These are phyloP conservation scores for Tribolium madens DNA, from an alignment of 1,140 invertebrate genomes.

Conservation along the genomic window DNA sequence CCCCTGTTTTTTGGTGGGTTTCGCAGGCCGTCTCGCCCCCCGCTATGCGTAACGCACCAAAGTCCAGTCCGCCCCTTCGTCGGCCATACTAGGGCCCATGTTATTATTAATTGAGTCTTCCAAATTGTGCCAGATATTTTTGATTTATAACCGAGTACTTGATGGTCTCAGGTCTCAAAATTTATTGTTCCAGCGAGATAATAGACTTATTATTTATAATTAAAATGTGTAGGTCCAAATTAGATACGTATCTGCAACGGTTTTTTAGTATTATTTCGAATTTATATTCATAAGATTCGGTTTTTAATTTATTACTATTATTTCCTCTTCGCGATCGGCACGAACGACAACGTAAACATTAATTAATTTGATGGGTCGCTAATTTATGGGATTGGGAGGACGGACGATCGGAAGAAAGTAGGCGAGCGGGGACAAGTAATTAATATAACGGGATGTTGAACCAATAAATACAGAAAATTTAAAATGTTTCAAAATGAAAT, in stretches of 20 bases:
- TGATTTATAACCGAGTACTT: slow-evolving; percentile 41
- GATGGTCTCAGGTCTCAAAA: slow-evolving; percentile 26
- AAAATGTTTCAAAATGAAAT: too few species aligned
- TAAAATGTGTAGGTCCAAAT: slow-evolving; percentile 50
- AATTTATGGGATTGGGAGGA: slow-evolving; percentile 7
- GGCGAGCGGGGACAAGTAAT: not conserved
- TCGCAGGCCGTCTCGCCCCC: slow-evolving; percentile 54
- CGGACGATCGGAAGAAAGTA: slow-evolving; percentile 4
- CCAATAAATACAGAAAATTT: not conserved
- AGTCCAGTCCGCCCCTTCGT: slow-evolving; percentile 59
- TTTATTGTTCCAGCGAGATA: slow-evolving; percentile 38
- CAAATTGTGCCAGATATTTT: slow-evolving; percentile 51
- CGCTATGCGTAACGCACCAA: slow-evolving; percentile 51
- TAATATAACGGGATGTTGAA: not conserved
- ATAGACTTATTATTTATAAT: slow-evolving; percentile 55
- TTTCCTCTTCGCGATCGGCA: slow-evolving; percentile 11
- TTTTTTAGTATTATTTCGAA: slow-evolving; percentile 19
- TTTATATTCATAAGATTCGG: slow-evolving; percentile 33
- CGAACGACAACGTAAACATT: not conserved
- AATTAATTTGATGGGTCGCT: slow-evolving; percentile 7
- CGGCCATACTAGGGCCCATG: slow-evolving; percentile 57
- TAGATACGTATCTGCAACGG: slow-evolving; percentile 31
- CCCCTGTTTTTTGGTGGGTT: slow-evolving; percentile 55
- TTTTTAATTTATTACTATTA: slow-evolving; percentile 19
- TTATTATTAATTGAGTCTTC: slow-evolving; percentile 64